These are phyloP conservation scores for Coilia nasus DNA, from an alignment of 2,797 vertebrate genomes.

Conservation along the genomic window DNA sequence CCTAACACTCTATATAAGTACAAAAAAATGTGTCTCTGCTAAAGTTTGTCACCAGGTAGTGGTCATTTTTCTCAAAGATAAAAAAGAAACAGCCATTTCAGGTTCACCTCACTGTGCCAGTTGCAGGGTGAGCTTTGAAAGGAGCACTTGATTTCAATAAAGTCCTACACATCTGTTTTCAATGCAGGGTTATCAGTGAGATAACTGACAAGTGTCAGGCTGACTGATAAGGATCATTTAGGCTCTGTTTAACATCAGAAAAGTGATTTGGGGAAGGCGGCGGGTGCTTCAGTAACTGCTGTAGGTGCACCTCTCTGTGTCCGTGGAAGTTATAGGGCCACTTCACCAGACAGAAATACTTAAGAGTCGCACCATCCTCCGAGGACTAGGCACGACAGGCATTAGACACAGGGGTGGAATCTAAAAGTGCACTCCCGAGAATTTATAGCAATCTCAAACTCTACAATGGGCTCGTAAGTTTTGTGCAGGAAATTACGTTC, in stretches of 20 bases:
- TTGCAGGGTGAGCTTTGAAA: not conserved
- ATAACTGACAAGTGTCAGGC: not conserved
- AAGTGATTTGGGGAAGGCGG: not conserved
- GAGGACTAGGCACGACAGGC: not conserved
- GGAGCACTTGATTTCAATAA: not conserved
- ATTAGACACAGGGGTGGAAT: not conserved
- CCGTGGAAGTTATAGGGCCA: not conserved
- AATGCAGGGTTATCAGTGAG: not conserved
- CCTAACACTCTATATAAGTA: not conserved
- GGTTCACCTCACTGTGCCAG: not conserved
- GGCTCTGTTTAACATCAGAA: conserved; percentile 1
- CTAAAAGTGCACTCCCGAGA: not conserved
- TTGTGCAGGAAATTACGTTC: not conserved
- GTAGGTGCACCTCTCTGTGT: not conserved
- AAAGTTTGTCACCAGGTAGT: not conserved
- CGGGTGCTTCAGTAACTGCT: not conserved
- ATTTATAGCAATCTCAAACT: not conserved
- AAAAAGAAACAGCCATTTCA: not conserved
- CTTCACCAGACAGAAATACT: not conserved
- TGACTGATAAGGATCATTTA: not conserved
- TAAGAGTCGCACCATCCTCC: not conserved
- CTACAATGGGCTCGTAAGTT: not conserved
- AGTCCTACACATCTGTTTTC: not conserved
- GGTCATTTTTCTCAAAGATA: not conserved
- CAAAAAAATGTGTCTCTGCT: not conserved